Evolutionary conservation across 2,888 invertebrate species (phyloP), one percentile per base, ranked within the genome.

Genomic region (Timema podura): DNA sequence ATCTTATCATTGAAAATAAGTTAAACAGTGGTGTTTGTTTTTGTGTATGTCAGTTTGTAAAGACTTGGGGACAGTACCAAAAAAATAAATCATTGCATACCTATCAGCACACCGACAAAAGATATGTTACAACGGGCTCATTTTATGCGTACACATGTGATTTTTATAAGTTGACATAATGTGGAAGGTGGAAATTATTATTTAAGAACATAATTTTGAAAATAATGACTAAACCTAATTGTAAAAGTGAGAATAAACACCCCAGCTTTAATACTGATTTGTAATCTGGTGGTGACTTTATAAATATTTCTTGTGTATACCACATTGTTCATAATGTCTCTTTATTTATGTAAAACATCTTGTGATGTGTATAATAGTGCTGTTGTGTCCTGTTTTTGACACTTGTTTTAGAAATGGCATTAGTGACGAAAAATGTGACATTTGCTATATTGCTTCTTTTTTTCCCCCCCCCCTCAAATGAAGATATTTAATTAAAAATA

Each of bases 251-350:
- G 61, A 61, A 11, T 3, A 30, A 15, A 61, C 30, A 61, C 61
- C 61, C 11, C 61, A 30, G 30, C 30, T 30, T 30, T 30, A 30
- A 30, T 30, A 30, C 30, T 30, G 30, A 30, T 30, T 30, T 30
- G 30, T 30, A 11, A 30, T 30, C 61, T 61, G 57, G 57, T 61
- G 44, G 61, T 61, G 61, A 7, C 45, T 30, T 30, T 61, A n/a
- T 44, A 13, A 61, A 61, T 61, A 61, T 61, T 61, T 44, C 61
- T 66, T 67, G 67, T 70, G 70, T 72, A 71, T 74, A 74, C 73
- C 73, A 71, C 72, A 72, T 74, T 74, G 72, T 74, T 74, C 73
- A 71, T 70, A 71, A 72, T 70, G 72, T 74, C 72, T 73, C 70
- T 71, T 72, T 72, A 72, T 73, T 72, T 71, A 67, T 71, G 68